Percentiles rank a stretch among this genome's conserved stretches.
Conservation (phyloP, 2,888 invertebrate species). For the Macrosoma leucophasiata region DNA sequence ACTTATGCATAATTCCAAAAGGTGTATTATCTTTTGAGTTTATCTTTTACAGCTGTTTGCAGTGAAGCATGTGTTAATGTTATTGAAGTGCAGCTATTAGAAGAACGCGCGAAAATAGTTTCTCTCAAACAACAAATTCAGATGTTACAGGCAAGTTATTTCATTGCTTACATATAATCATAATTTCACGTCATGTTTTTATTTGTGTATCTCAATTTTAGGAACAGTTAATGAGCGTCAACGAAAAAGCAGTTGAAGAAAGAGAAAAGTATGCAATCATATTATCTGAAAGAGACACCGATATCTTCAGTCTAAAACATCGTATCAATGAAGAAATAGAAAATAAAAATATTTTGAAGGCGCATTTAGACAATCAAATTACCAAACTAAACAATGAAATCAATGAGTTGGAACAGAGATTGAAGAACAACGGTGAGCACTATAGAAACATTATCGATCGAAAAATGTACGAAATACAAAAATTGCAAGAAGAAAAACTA, state of each 20-base stretch:
- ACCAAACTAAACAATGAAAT: conserved; percentile 52
- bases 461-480: conserved; percentile 52
- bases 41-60: conserved; percentile 40
- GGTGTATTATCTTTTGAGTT: too few species aligned
- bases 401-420: conserved; percentile 51
- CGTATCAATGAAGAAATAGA: conserved; percentile 56
- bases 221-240: conserved; percentile 39
- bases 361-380: conserved; percentile 42
- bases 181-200: too few species aligned
- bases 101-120: conserved; percentile 57
- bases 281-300: conserved; percentile 45
- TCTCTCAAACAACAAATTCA: conserved; percentile 51
- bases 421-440: conserved; percentile 43
- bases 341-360: conserved; percentile 43
- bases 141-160: conserved; percentile 44
- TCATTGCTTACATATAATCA: too few species aligned
- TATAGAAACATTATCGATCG: conserved; percentile 41
- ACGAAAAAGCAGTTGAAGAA: conserved; percentile 38
- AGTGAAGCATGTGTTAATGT: conserved; percentile 63
- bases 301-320: conserved; percentile 49
- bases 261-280: conserved; percentile 33
- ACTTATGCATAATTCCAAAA: too few species aligned
- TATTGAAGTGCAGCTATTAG: conserved; percentile 60
- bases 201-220: conserved; percentile 26
- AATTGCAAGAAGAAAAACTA: conserved; percentile 55